Evolutionary conservation across 2,113 vertebrate species (phyloP), one percentile per base, ranked within the genome.

Genomic region (Sylvietta virens): DNA sequence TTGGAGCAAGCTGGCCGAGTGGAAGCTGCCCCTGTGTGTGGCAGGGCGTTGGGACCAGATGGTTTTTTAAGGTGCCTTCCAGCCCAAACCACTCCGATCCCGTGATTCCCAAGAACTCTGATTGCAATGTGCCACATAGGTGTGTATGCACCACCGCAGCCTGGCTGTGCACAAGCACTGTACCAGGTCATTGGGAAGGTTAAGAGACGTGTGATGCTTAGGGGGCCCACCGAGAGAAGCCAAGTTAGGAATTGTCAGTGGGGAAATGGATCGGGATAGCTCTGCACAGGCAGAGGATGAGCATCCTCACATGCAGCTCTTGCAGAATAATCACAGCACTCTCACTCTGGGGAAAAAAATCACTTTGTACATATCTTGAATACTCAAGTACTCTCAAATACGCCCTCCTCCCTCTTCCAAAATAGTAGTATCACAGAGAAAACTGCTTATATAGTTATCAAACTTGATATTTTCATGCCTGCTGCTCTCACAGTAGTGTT

Each of bases 101-200:
- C 7, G 19, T 5, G 28, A 48, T 22, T 61, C 26, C 7, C 57
- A 15, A 5, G 28, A 50, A 3, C 6, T 6, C 1, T 2, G 21
- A 2, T n/a, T 39, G 12, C 15, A 6, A 6, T 1, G 1, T 6
- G 3, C 15, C 8, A 4, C 20, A 0, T 1, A 1, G 0, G 2
- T 2, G 3, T 22, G 22, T 10, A 1, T 7, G 15, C 15, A 7
- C 23, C 26, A 1, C 5, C 2, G 7, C 4, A 11, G 48, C 31
- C 33, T 2, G 58, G 17, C 45, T 31, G 37, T 8, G 23, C 3
- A 1, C 0, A 1, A 7, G 15, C 16, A 9, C 24, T 1, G 23
- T 0, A 0, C 8, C 14, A 0, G 3, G 1, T n/a, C 61, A 3
- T 1, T 1, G 51, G 27, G 12, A 39, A 1, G 12, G 3, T 23